Evolutionary conservation across 64 coral and sea anemone genomes (phyloP).

Genomic region (Acropora tenuis): DNA sequence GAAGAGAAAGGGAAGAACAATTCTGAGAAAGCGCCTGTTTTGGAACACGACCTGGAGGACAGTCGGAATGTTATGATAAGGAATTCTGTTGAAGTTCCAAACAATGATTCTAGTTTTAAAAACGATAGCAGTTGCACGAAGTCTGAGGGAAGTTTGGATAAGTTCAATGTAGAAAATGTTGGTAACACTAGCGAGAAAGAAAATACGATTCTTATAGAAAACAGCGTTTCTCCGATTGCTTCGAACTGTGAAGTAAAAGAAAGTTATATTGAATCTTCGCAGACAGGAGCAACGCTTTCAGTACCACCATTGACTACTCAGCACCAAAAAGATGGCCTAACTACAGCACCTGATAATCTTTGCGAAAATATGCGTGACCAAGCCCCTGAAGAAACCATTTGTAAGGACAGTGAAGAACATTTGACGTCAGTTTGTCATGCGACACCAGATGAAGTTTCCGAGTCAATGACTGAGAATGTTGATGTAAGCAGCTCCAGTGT

Average conservation of each 20-base stretch:
- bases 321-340: neutral
- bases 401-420: neutral
- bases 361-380: neutral
- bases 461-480: neutral
- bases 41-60: neutral
- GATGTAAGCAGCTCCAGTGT: neutral
- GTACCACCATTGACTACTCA: neutral
- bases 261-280: neutral
- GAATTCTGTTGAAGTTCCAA: neutral
- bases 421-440: neutral
- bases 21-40: neutral
- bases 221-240: neutral
- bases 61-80: too few relatives aligned
- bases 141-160: neutral
- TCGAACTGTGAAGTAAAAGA: neutral
- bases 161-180: neutral
- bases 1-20: neutral
- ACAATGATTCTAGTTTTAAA: neutral
- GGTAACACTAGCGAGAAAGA: neutral
- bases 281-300: neutral
- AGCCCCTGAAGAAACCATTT: neutral
- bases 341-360: neutral
- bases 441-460: neutral
- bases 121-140: neutral
- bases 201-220: neutral